phyloP scores from a whole-genome alignment of 2,113 vertebrate species.

The Circaetus gallicus region DNA sequence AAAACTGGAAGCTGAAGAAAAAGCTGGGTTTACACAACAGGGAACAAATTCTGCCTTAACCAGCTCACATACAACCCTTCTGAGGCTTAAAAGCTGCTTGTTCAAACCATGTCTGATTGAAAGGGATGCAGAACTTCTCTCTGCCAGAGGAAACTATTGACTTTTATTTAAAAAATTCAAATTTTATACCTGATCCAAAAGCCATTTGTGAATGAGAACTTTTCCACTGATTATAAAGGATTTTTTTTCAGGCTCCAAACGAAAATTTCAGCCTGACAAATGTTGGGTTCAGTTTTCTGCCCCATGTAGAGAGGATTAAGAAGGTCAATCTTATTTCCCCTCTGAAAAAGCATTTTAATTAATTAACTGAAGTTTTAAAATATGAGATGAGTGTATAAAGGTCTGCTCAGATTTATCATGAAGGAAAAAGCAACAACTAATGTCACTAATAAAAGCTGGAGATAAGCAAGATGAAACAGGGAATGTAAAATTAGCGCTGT shows the following conservation, averaged over 20 bases:
- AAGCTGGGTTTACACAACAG: not conserved
- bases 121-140: not conserved
- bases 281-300: not conserved
- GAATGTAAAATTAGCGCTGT: not conserved
- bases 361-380: not conserved
- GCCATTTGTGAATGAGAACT: not conserved
- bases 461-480: not conserved
- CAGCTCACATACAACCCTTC: not conserved
- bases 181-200: not conserved
- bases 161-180: accelerated
- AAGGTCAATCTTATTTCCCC: not conserved
- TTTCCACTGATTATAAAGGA: not conserved
- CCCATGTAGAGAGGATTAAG: not conserved
- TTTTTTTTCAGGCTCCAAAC: not conserved
- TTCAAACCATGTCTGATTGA: not conserved
- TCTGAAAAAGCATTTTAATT: not conserved
- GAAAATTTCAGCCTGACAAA: not conserved
- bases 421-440: not conserved
- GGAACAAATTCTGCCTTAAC: not conserved
- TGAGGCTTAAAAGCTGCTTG: not conserved
- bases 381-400: not conserved
- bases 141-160: not conserved
- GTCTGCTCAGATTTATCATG: not conserved
- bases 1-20: not conserved
- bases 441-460: not conserved